Evolutionary conservation across 2,888 invertebrate genomes (phyloP).

Genomic region (Orchestes rusci): DNA sequence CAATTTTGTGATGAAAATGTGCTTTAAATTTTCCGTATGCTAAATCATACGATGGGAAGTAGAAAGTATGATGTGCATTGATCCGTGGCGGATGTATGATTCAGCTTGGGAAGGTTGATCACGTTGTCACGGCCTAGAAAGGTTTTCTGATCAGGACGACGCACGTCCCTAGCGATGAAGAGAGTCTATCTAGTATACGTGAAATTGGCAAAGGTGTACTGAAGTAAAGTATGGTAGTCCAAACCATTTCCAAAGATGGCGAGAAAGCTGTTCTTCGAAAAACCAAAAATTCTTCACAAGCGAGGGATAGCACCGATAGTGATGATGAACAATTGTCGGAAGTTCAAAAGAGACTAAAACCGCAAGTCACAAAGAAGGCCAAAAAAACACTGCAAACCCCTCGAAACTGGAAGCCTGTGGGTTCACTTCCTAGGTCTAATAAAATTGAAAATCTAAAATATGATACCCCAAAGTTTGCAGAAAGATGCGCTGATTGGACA

Average conservation of each 20-base stretch:
- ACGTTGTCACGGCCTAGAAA: slow-evolving; percentile 7
- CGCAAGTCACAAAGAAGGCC: slow-evolving; percentile 5
- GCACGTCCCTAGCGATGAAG: slow-evolving; percentile 8
- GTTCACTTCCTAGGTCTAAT: too few species aligned
- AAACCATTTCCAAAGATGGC: neutral
- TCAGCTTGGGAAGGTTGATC: slow-evolving; percentile 5
- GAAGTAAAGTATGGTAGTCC: neutral
- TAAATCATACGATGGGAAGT: slow-evolving; percentile 3
- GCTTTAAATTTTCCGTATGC: slow-evolving; percentile 6
- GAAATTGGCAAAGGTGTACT: slow-evolving; percentile 14
- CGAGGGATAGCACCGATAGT: too few species aligned
- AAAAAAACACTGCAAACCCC: slow-evolving; percentile 6
- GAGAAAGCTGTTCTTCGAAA: too few species aligned
- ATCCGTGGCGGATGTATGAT: slow-evolving; percentile 6
- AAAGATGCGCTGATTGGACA: slow-evolving; percentile 9
- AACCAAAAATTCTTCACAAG: too few species aligned
- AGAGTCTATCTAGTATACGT: slow-evolving; percentile 2
- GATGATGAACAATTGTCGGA: slow-evolving; percentile 10
- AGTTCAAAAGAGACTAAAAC: slow-evolving; percentile 7
- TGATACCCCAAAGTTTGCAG: too few species aligned
- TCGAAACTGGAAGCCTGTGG: neutral
- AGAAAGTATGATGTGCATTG: slow-evolving; percentile 1
- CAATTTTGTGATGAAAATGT: neutral
- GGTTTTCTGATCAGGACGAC: too few species aligned
- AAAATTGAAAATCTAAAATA: too few species aligned